A percentile compares a stretch with the other conserved stretches of the same genome.
These are phyloP conservation scores for Uropsilus gracilis DNA, from an alignment of 2,113 vertebrate species.

Conservation along the genomic window DNA sequence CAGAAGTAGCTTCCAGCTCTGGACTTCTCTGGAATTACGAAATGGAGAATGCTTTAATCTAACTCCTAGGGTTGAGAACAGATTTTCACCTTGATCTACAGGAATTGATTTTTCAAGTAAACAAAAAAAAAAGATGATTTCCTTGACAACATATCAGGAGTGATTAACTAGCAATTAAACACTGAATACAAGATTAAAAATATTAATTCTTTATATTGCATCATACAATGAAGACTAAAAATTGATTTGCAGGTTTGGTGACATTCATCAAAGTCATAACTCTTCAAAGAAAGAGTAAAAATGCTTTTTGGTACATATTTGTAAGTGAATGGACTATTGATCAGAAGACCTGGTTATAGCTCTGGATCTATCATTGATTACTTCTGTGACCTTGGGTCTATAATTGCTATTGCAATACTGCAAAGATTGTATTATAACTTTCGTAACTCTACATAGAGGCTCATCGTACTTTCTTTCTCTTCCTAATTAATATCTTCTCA, in stretches of 20 bases:
- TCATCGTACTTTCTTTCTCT: not conserved
- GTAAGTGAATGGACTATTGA: constrained; percentile 31
- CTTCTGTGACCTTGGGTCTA: not conserved
- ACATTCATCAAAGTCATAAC: constrained; percentile 66
- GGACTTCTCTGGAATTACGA: not conserved
- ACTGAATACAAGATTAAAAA: constrained; percentile 55
- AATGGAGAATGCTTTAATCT: not conserved
- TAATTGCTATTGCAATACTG: not conserved
- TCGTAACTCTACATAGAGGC: too few relatives aligned
- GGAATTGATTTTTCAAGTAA: constrained; percentile 52
- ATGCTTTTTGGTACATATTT: constrained; percentile 39
- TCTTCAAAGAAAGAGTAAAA: constrained; percentile 56
- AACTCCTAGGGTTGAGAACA: not conserved
- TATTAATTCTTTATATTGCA: constrained; percentile 51
- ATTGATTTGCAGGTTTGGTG: not conserved
- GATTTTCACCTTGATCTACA: constrained; percentile 43
- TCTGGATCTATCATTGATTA: not conserved
- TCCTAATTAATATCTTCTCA: not conserved
- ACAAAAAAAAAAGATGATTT: constrained; percentile 63
- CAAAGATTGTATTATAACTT: not conserved
- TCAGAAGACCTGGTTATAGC: not conserved
- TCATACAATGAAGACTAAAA: constrained; percentile 50
- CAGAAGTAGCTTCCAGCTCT: not conserved
- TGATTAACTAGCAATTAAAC: constrained; percentile 66
- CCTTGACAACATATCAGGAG: constrained; percentile 56